phyloP scores from a whole-genome alignment of 64 coral and sea anemone species.

The Astreopora myriophthalma region DNA sequence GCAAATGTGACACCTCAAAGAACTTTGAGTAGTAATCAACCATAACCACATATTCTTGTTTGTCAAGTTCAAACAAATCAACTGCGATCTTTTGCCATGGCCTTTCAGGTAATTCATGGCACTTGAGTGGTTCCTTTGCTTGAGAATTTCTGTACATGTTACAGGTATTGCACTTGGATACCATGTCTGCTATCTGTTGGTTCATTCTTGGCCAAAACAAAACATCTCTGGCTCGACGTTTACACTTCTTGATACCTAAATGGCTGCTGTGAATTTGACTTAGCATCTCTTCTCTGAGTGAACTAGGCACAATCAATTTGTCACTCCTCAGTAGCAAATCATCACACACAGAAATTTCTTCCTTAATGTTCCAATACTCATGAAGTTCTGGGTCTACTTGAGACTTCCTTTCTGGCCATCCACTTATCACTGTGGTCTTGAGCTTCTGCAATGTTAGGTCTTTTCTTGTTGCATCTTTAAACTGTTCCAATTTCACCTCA shows the following conservation, averaged over 20 bases:
- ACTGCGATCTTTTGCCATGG: background rate
- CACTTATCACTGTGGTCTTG: slow-evolving; percentile 31
- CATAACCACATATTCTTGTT: background rate
- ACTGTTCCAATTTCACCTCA: slow-evolving; percentile 26
- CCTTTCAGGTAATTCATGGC: background rate
- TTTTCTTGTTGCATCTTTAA: slow-evolving; percentile 22
- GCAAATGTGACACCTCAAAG: background rate
- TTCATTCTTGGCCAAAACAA: slow-evolving; percentile 42
- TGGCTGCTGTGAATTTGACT: slow-evolving; percentile 19
- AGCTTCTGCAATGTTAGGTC: slow-evolving; percentile 36
- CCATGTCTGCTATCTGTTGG: slow-evolving; percentile 8
- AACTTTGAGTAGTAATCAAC: slow-evolving; percentile 4
- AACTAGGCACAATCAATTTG: slow-evolving; percentile 24
- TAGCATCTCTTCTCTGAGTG: background rate
- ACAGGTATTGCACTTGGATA: background rate
- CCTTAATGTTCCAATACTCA: slow-evolving; percentile 20
- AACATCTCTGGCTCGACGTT: slow-evolving; percentile 5
- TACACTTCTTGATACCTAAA: slow-evolving; percentile 19
- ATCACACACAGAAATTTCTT: slow-evolving; percentile 32
- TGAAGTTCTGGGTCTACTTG: background rate
- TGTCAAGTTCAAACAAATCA: background rate
- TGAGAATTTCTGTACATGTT: background rate
- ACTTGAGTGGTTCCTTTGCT: background rate
- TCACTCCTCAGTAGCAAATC: background rate
- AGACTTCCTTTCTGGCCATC: slow-evolving; percentile 17